phyloP scores from a whole-genome alignment of 2,113 vertebrate species.

The Engraulis encrasicolus region DNA sequence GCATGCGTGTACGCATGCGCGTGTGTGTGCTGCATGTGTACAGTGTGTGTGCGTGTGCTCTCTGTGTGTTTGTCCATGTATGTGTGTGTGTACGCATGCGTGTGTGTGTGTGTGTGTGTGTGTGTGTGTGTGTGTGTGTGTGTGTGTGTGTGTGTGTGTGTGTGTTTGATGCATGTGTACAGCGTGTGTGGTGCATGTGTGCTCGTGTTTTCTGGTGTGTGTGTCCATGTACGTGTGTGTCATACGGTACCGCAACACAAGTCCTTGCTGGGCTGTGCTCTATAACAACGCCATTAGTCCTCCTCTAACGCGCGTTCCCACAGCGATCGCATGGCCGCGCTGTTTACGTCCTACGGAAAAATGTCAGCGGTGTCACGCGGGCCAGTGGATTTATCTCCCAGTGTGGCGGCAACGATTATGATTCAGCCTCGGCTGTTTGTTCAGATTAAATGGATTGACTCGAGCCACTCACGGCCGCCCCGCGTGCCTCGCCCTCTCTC shows the following conservation, averaged over 20 bases:
- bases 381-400: constrained; percentile 11
- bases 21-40: too few relatives aligned
- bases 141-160: constrained; percentile 38
- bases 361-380: constrained; percentile 12
- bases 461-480: neutral
- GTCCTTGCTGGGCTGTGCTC: constrained; percentile 48
- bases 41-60: too few relatives aligned
- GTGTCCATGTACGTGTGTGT: constrained; percentile 62
- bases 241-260: constrained; percentile 25
- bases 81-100: neutral
- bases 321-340: neutral
- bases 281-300: neutral
- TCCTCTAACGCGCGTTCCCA: neutral
- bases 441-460: constrained; percentile 15
- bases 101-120: neutral
- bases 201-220: too few relatives aligned
- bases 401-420: neutral
- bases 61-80: too few relatives aligned
- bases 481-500: too few relatives aligned
- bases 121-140: neutral
- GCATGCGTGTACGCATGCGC: too few relatives aligned
- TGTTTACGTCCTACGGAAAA: constrained; percentile 10
- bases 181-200: too few relatives aligned
- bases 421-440: constrained; percentile 8
- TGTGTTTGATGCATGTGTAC: too few relatives aligned